These are phyloP conservation scores for Apamea anceps DNA, from an alignment of 2,888 invertebrate species.

Conservation along the genomic window DNA sequence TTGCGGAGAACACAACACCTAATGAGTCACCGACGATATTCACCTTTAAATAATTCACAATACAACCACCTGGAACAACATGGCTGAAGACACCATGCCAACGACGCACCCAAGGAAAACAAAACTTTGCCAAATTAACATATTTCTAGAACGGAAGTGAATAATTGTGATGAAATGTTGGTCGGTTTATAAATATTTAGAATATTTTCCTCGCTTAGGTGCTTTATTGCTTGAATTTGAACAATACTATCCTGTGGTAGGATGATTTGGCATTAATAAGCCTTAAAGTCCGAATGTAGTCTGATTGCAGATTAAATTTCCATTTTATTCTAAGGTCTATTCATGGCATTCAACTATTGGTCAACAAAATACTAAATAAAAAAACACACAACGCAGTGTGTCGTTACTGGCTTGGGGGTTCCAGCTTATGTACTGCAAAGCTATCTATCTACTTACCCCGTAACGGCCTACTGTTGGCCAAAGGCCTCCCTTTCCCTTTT, in stretches of 20 bases:
- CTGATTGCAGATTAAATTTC: not conserved
- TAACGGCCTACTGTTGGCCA: not conserved
- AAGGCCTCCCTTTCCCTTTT: not conserved
- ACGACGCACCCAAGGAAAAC: constrained; percentile 27
- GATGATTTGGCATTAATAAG: not conserved
- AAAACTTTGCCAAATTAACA: constrained; percentile 32
- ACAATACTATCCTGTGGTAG: not conserved
- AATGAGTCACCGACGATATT: constrained; percentile 56
- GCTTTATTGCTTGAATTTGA: constrained; percentile 1
- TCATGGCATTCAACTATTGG: not conserved
- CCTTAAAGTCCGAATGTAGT: not conserved
- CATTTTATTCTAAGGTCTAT: not conserved
- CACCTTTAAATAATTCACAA: constrained; percentile 62
- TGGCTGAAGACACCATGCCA: constrained; percentile 27
- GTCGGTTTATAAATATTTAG: too few relatives aligned
- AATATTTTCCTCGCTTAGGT: not conserved
- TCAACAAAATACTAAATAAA: not conserved
- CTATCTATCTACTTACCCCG: not conserved
- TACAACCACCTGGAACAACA: constrained; percentile 63
- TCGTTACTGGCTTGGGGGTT: not conserved
- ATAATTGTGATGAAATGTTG: not conserved
- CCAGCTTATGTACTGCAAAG: not conserved
- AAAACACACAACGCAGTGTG: not conserved
- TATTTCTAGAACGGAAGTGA: constrained; percentile 37
- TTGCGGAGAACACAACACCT: constrained; percentile 4